These are phyloP conservation scores for Oreochromis spilurus DNA, from an alignment of 2,113 vertebrate genomes.

Conservation along the genomic window DNA sequence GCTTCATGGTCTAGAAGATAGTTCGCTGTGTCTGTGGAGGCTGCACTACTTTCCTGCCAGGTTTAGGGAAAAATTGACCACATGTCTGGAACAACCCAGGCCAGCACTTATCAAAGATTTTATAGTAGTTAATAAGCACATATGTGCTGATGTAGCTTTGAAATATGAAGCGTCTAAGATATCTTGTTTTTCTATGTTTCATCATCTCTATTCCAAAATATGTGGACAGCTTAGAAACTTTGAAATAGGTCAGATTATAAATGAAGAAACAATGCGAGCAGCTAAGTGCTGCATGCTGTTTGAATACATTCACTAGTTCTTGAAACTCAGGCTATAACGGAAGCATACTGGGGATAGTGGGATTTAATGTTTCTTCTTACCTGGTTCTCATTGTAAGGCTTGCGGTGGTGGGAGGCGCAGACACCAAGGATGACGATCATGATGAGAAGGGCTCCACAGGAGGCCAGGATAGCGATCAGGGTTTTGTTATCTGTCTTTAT, in stretches of 20 bases:
- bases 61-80: neutral
- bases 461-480: conserved; percentile 68
- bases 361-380: conserved; percentile 6
- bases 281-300: neutral
- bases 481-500: conserved; percentile 41
- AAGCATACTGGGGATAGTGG: neutral
- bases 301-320: neutral
- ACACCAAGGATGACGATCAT: conserved; percentile 64
- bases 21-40: neutral
- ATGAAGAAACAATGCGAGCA: neutral
- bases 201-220: neutral
- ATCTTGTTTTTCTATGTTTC: neutral
- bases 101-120: neutral
- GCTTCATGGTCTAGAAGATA: neutral
- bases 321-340: neutral
- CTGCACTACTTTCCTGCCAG: rapidly evolving
- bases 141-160: neutral
- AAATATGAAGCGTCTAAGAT: neutral
- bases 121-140: neutral
- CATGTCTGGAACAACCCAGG: neutral
- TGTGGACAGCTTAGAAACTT: neutral
- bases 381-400: conserved; percentile 71
- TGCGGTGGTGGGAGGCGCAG: conserved; percentile 63
- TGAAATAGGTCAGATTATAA: neutral
- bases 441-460: conserved; percentile 63